phyloP scores from a whole-genome alignment of 2,113 vertebrate genomes.

The Rhinichthys klamathensis region DNA sequence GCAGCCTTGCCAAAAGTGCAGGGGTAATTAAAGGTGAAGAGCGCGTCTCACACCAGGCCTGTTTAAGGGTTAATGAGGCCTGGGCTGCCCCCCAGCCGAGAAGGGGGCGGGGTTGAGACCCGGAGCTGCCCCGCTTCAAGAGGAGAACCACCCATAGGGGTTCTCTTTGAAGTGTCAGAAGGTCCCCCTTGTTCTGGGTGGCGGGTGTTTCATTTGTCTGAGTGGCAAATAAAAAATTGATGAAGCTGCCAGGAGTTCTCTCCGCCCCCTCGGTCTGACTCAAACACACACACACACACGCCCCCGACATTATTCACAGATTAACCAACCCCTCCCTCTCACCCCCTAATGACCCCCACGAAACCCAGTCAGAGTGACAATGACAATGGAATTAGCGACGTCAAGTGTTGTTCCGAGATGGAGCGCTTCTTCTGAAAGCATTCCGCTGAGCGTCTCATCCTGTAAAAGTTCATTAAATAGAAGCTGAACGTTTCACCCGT shows the following conservation, averaged over 20 bases:
- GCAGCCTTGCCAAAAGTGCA: constrained; percentile 81
- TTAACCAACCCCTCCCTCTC: constrained; percentile 76
- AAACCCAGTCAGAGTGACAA: constrained; percentile 65
- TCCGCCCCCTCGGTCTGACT: constrained; percentile 46
- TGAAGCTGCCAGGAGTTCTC: constrained; percentile 92
- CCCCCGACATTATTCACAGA: constrained; percentile 97
- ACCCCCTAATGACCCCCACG: constrained; percentile 72
- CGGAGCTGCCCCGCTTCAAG: constrained; percentile 93
- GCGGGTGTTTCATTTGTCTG: constrained; percentile 99
- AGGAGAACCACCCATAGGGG: constrained; percentile 98
- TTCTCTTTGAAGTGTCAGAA: constrained; percentile 99
- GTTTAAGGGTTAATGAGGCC: constrained; percentile 99
- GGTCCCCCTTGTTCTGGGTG: constrained; percentile 99
- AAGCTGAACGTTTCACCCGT: background rate
- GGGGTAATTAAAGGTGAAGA: constrained; percentile 88
- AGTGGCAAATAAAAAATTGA: constrained; percentile 99
- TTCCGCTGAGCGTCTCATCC: background rate
- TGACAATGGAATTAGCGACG: constrained; percentile 70
- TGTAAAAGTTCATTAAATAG: constrained; percentile 31
- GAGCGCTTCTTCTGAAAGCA: background rate
- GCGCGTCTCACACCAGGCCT: constrained; percentile 90
- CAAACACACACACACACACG: constrained; percentile 56
- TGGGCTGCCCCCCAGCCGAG: constrained; percentile 93
- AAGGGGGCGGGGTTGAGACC: constrained; percentile 75
- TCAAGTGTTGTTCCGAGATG: constrained; percentile 41